Evolutionary conservation across 2,888 invertebrate genomes (phyloP), one percentile per base, ranked within the genome.

Genomic region (Drosophila demipolita): DNA sequence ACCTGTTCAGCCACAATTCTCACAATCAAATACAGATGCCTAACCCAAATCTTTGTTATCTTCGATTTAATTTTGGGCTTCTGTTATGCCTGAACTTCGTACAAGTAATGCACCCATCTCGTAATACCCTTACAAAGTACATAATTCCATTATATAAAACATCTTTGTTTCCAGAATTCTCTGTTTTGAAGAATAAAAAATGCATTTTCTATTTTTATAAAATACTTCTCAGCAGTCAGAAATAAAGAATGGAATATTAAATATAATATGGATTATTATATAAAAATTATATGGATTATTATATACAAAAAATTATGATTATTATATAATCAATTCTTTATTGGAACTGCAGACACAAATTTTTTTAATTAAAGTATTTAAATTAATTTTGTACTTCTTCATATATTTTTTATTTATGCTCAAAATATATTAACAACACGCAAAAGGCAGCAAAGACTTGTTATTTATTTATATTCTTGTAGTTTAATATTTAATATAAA

Each of bases 81-180:
- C 66, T 72, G 75, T 76, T 61, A 66, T 48, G 64, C 61, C 73
- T 58, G 45, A 53, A 38, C 71, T 65, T 70, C 82, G 80, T 86
- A 79, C 73, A 80, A 82, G 86, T 80, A 80, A 80, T 75, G 78
- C 75, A 80, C 73, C 73, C 49, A 67, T 54, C 52, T 69, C 67
- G 48, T 1, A 15, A 29, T 50, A 50, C 50, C 26, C 50, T 50
- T 29, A n/a, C 17, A 29, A 11, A 17, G 11, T 2, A 11, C 3
- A 29, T 50, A 17, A 50, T 17, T 9, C 20, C 12, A 20, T 15
- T 45, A 12, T 7, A 20, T 20, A 4, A 12, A 45, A 45, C 42
- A 20, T 45, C 1, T 20, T 7, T n/a, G 20, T 7, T 45, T 20
- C 7, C 26, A 26, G 26, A 26, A 26, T 26, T 26, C 26, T 26